Percentiles rank a stretch among this genome's conserved stretches.
These are phyloP conservation scores for Prinia subflava DNA, from an alignment of 2,113 vertebrate genomes.

Conservation along the genomic window DNA sequence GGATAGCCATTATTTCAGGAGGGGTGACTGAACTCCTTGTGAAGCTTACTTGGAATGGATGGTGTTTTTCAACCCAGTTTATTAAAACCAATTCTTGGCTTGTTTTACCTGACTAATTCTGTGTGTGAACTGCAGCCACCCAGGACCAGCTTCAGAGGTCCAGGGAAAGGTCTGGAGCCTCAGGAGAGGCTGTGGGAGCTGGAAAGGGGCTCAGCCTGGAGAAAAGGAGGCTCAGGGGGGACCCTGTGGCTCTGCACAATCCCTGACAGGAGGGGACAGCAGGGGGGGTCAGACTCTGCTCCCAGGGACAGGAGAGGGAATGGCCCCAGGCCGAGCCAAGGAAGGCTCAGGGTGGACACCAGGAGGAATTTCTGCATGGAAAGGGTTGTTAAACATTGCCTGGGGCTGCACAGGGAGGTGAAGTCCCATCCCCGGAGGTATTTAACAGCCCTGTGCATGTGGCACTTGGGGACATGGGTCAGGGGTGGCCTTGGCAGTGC, in stretches of 20 bases:
- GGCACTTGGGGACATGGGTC: neutral
- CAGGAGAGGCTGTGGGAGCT: neutral
- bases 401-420: neutral
- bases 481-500: neutral
- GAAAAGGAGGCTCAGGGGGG: neutral
- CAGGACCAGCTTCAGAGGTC: neutral
- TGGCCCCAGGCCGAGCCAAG: rapidly evolving
- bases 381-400: too few relatives aligned
- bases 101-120: neutral
- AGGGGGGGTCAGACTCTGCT: rapidly evolving
- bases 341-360: rapidly evolving
- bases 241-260: neutral
- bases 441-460: neutral
- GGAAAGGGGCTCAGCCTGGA: neutral
- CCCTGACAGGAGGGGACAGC: neutral
- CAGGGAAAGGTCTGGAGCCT: neutral
- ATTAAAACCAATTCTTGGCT: neutral
- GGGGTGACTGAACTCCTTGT: neutral
- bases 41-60: neutral
- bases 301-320: neutral
- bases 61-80: neutral
- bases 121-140: neutral
- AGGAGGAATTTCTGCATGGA: neutral
- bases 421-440: too few relatives aligned
- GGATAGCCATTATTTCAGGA: neutral